Evolutionary conservation across 2,888 invertebrate genomes (phyloP).

Genomic region (Lissonota sp.): DNA sequence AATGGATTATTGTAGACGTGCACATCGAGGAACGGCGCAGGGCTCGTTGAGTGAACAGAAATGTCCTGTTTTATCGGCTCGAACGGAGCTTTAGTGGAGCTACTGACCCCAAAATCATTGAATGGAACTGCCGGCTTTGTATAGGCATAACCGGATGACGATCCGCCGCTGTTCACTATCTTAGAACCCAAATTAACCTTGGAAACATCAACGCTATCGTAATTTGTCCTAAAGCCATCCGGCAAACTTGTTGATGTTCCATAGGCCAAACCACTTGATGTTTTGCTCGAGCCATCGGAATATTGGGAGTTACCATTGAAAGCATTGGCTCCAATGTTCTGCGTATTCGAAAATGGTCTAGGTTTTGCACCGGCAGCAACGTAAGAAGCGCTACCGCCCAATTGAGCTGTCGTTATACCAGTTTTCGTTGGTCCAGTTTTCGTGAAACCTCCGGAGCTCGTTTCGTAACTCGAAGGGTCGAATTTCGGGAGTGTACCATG

Average conservation of each 20-base stretch:
- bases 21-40: constrained; percentile 72
- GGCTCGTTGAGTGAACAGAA: constrained; percentile 70
- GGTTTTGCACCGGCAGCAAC: constrained; percentile 72
- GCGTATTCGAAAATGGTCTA: constrained; percentile 70
- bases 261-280: constrained; percentile 32
- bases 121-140: constrained; percentile 53
- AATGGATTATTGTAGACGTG: constrained; percentile 73
- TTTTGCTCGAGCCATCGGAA: constrained; percentile 65
- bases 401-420: constrained; percentile 78
- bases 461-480: constrained; percentile 41
- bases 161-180: constrained; percentile 26
- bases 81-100: constrained; percentile 54
- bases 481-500: constrained; percentile 57
- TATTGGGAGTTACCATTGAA: constrained; percentile 75
- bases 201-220: constrained; percentile 65
- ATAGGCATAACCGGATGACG: constrained; percentile 71
- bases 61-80: constrained; percentile 33
- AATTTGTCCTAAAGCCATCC: constrained; percentile 49
- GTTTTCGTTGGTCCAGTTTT: constrained; percentile 81
- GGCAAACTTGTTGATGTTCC: constrained; percentile 59
- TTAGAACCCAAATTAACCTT: constrained; percentile 60
- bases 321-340: constrained; percentile 79
- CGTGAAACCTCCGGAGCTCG: constrained; percentile 74
- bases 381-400: constrained; percentile 80
- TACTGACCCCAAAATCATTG: constrained; percentile 31